phyloP scores from a whole-genome alignment of 2,888 invertebrate genomes.

The Phragmatobia fuliginosa region DNA sequence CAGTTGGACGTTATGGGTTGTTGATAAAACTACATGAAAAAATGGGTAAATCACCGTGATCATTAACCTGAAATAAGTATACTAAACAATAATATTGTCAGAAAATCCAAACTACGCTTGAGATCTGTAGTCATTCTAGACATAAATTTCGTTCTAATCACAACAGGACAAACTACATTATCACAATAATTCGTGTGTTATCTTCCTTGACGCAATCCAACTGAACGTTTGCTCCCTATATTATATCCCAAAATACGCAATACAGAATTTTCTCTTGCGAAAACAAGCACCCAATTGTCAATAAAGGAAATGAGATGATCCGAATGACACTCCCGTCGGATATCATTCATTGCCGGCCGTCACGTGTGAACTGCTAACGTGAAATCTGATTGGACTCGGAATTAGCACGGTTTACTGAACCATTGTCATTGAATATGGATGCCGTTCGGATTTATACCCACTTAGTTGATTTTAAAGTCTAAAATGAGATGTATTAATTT shows the following conservation, averaged over 20 bases:
- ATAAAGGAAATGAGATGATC: conserved; percentile 52
- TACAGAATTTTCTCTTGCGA: conserved; percentile 17
- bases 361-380: conserved; percentile 34
- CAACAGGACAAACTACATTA: neutral
- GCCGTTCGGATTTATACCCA: neutral
- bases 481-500: neutral
- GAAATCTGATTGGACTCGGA: conserved; percentile 20
- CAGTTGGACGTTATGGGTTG: too few species aligned
- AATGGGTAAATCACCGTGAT: too few species aligned
- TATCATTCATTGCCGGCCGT: conserved; percentile 46
- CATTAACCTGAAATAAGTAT: too few species aligned
- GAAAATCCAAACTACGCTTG: neutral
- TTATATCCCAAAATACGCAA: conserved; percentile 2
- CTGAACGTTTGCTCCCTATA: neutral
- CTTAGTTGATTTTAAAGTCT: neutral
- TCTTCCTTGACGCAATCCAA: neutral
- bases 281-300: conserved; percentile 35
- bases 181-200: neutral
- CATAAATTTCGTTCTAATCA: neutral
- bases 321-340: conserved; percentile 49
- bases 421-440: conserved; percentile 10
- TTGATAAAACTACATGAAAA: too few species aligned
- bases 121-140: neutral
- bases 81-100: neutral
- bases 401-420: conserved; percentile 9